phyloP scores from a whole-genome alignment of 2,888 invertebrate genomes.

The Limenitis camilla region DNA sequence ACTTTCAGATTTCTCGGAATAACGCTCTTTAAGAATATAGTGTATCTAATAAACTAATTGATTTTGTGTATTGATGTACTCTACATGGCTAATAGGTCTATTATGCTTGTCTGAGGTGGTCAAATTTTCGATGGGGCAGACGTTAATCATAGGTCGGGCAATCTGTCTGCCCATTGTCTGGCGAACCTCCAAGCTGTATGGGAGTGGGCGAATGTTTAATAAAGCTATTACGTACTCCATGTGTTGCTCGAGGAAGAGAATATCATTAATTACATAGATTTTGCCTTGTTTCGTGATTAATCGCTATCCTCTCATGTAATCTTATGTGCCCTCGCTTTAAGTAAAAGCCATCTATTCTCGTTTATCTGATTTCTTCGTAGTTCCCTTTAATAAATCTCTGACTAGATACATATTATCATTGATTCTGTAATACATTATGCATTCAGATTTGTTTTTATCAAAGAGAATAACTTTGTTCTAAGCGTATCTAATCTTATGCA shows the following conservation, averaged over 20 bases:
- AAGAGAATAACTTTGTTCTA: no score
- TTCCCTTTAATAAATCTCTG: conserved; percentile 18
- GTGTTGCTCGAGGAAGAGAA: conserved; percentile 18
- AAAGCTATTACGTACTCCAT: conserved; percentile 23
- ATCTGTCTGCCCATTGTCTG: conserved; percentile 26
- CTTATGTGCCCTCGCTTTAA: conserved; percentile 16
- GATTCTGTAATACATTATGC: conserved; percentile 2
- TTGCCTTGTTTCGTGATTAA: conserved; percentile 22
- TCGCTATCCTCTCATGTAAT: conserved; percentile 16
- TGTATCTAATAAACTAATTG: not conserved
- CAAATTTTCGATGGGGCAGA: conserved; percentile 20
- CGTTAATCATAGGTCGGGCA: conserved; percentile 23
- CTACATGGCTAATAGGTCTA: conserved; percentile 7
- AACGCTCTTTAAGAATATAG: no score
- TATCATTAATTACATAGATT: conserved; percentile 25
- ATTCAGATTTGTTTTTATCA: not conserved
- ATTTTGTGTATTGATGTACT: not conserved
- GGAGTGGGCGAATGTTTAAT: conserved; percentile 26
- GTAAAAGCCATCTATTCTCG: conserved; percentile 19
- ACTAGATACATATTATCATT: conserved; percentile 12
- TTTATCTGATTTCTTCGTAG: conserved; percentile 20
- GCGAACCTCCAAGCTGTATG: conserved; percentile 24
- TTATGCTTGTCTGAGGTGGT: conserved; percentile 15
- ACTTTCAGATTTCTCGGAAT: no score
- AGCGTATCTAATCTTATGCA: no score